Base-by-base conservation (phyloP, 2,888 invertebrate species). In the Psococerastis gibbosa region DNA sequence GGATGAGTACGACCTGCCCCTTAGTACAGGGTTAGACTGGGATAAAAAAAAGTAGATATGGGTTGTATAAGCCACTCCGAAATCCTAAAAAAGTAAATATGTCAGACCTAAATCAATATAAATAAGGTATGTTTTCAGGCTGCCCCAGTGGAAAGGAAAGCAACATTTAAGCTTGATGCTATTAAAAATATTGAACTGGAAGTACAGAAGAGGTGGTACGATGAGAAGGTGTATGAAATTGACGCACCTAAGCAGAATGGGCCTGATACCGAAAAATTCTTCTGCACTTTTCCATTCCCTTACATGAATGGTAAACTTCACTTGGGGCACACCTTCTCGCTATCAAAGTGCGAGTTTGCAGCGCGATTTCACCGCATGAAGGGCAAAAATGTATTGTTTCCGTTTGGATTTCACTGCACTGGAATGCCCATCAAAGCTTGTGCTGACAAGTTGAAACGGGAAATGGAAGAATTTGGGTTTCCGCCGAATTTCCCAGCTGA, bases 371-470 rank as follows among this genome's bases (percentile, higher is more conserved):
- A 95, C 50, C 74, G 94, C n/a, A 62, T 97, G 42, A 78, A 84
- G 61, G 97, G 98, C 0, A 88, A 84, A 58, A 73, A 71, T 54
- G 85, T 83, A 9, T 68, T 98, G 6, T 97, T 95, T 63, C 98
- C 98, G 11, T 97, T 99, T 65, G 97, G 91, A 2, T 84, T 99
- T 53, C 98, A 99, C 62, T 95, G 95, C 58, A 99, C 98, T 17
- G 98, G 98, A 35, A 98, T 97, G 97, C 97, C 97, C 1, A 98
- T 98, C 47, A 97, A 95, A 64, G 95, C 97, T 0, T 95, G 95
- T 67, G 88, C 98, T 11, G 98, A 98, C 61, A 99, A 98, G 60
- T 62, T 98, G 34, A 88, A 85, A 56, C 68, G 89, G 46, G 98
- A 99, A 66, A 80, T 98, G 64, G 79, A 83, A 57, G 63, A 75